Percentiles rank a stretch among this genome's conserved stretches.
phyloP scores from a whole-genome alignment of 2,888 invertebrate genomes.

The Onchidella celtica region DNA sequence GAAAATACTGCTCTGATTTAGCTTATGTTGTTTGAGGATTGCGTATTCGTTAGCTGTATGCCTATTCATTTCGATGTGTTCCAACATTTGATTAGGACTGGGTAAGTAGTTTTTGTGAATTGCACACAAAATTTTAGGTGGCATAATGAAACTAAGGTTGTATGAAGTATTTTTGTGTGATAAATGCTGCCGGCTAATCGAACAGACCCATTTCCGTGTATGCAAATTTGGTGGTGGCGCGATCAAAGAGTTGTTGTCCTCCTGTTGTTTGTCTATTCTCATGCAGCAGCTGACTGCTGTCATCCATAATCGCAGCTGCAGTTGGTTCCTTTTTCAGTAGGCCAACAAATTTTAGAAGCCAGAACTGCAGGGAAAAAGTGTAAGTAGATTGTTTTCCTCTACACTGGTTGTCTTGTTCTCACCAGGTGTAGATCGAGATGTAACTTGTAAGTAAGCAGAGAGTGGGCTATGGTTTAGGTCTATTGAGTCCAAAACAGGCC shows the following conservation, averaged over 20 bases:
- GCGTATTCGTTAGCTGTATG: constrained; percentile 48
- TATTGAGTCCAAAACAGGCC: too few species aligned
- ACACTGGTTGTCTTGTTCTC: too few species aligned
- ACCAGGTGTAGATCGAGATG: too few species aligned
- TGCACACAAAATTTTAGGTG: neutral
- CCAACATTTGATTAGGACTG: constrained; percentile 40
- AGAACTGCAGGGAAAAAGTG: too few species aligned
- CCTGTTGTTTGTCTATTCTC: neutral
- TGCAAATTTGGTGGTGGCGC: constrained; percentile 25
- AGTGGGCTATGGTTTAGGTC: too few species aligned
- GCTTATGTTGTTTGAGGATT: constrained; percentile 52
- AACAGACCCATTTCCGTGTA: constrained; percentile 32
- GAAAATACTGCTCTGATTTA: constrained; percentile 49
- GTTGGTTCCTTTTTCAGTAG: too few species aligned
- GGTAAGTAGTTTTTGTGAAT: constrained; percentile 48
- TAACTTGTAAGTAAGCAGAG: too few species aligned
- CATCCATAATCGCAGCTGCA: too few species aligned
- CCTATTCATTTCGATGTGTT: constrained; percentile 49
- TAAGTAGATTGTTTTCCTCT: too few species aligned
- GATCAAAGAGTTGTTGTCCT: constrained; percentile 10
- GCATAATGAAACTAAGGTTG: neutral
- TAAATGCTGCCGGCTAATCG: constrained; percentile 2
- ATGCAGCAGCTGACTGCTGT: neutral
- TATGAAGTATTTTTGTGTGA: neutral
- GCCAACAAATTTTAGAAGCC: too few species aligned